Evolutionary conservation across 92 coral and sea anemone species (phyloP).

Genomic region (Palythoa grandis): DNA sequence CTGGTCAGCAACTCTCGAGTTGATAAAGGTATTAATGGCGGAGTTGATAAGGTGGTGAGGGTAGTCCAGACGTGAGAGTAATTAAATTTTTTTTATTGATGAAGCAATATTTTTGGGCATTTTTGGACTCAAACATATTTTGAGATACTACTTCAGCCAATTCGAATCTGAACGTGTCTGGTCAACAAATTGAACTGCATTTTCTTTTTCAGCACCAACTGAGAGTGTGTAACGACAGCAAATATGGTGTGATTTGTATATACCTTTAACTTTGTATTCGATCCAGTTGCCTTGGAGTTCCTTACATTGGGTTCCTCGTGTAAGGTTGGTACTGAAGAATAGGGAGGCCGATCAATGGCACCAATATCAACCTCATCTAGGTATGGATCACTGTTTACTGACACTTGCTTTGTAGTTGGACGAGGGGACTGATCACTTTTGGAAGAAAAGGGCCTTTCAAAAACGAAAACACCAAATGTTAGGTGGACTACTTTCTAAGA

Average conservation of each 20-base stretch:
- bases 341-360: conserved; percentile 18
- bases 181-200: too few species aligned
- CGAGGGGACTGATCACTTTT: conserved; percentile 40
- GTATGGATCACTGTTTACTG: conserved; percentile 53
- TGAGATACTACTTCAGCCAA: too few species aligned
- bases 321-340: conserved; percentile 65
- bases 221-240: too few species aligned
- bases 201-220: too few species aligned
- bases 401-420: conserved; percentile 35
- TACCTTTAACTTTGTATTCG: conserved; percentile 63
- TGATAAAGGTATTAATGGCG: too few species aligned
- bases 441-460: conserved; percentile 57
- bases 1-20: too few species aligned
- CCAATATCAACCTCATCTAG: conserved; percentile 57
- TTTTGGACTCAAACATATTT: too few species aligned
- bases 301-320: conserved; percentile 36
- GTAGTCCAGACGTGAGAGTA: too few species aligned
- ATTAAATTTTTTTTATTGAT: too few species aligned
- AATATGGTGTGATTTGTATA: background rate
- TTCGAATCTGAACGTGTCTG: too few species aligned
- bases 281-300: conserved; percentile 32
- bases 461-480: background rate
- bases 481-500: background rate
- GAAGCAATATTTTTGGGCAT: too few species aligned
- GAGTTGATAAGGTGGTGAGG: too few species aligned